Evolutionary conservation across 1,140 invertebrate genomes (phyloP), one percentile per base, ranked within the genome.

Genomic region (Eupristina koningsbergeri): DNA sequence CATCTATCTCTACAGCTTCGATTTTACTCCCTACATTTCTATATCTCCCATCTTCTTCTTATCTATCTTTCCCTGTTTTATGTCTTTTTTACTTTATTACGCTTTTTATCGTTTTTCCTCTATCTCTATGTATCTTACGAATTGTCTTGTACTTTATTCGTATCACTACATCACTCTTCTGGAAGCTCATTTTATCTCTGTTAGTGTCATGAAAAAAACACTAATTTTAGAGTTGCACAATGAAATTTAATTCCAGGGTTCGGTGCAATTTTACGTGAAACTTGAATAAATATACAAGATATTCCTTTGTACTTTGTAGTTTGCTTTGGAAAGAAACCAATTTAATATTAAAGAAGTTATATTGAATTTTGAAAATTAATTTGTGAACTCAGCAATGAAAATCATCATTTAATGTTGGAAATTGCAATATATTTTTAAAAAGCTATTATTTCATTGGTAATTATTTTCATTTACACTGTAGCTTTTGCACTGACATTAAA

Each of bases 21-120:
- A 1, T 17, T 29, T 17, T 29, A 29, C 53, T 45, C 15, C 61
- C n/a, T 86, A 53, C 34, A 63, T 78, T 61, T 79, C 84, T 80
- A 80, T 78, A 71, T 86, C 78, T 81, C 78, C 71, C 19, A 50
- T 73, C 53, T 83, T 73, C 34, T 47, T 41, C 50, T 80, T 39
- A n/a, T 39, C 71, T 80, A 41, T 53, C 31, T 58, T 34, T 58
- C 39, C 11, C 74, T 47, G 45, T 63, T 80, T 81, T 78, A 77
- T 47, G 50, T 78, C 41, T 67, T 34, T 69, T 71, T 74, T 84
- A 64, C 74, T 76, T 50, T 50, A 71, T 80, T 64, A 41, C 47
- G 75, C 58, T 29, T 47, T 76, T 83, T 80, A 74, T 80, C 58
- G 50, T 39, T 76, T 15, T 11, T 31, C 31, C 29, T 50, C 36